phyloP scores from a whole-genome alignment of 2,888 invertebrate genomes.

The Cheiracanthium punctorium region DNA sequence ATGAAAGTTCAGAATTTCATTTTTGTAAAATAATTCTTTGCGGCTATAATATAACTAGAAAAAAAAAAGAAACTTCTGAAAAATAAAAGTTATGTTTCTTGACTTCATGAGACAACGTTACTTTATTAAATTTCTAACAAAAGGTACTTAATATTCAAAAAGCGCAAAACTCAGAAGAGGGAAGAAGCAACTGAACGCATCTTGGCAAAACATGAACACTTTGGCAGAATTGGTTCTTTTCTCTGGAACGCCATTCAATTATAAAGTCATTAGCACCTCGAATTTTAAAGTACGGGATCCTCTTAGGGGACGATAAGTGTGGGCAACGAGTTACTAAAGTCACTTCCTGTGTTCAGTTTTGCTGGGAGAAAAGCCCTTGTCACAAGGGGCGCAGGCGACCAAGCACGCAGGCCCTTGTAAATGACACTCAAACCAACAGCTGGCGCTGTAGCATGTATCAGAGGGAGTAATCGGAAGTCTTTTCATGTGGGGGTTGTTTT shows the following conservation, averaged over 20 bases:
- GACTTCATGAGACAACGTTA: too few species aligned
- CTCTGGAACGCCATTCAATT: slow-evolving; percentile 45
- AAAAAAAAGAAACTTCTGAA: too few species aligned
- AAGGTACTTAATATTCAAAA: too few species aligned
- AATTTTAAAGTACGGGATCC: slow-evolving; percentile 9
- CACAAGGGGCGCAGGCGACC: not conserved
- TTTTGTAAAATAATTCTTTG: too few species aligned
- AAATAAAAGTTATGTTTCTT: too few species aligned
- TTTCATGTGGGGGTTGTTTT: not conserved
- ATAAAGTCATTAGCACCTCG: slow-evolving; percentile 62
- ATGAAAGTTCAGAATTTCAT: too few species aligned
- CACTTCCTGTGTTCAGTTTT: slow-evolving; percentile 40
- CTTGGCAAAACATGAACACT: not conserved
- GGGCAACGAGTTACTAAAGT: slow-evolving; percentile 19
- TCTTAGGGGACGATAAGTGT: slow-evolving; percentile 18
- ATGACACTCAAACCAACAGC: slow-evolving; percentile 38
- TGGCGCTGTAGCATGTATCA: not conserved
- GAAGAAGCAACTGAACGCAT: too few species aligned
- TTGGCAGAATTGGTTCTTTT: slow-evolving; percentile 19
- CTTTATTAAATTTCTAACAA: too few species aligned
- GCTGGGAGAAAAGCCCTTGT: not conserved
- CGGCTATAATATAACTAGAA: too few species aligned
- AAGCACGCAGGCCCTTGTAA: slow-evolving; percentile 39
- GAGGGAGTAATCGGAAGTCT: not conserved
- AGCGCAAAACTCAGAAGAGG: too few species aligned